Percentiles rank a stretch among this genome's conserved stretches.
These are phyloP conservation scores for Mythimna lalbum DNA, from an alignment of 2,888 invertebrate genomes.

Conservation along the genomic window DNA sequence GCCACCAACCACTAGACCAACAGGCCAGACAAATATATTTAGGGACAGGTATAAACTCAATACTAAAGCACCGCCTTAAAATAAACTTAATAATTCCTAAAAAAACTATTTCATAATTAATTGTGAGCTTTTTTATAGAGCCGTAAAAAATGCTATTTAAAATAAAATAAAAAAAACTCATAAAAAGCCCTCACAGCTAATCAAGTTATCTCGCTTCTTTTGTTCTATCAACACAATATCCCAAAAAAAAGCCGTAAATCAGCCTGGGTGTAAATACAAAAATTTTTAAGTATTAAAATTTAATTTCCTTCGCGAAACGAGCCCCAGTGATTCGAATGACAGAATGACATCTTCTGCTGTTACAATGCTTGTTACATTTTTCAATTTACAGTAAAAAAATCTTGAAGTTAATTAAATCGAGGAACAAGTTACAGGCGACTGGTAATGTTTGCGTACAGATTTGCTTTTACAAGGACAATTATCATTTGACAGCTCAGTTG, in stretches of 20 bases:
- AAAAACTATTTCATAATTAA: no score
- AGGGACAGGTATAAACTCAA: no score
- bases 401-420: slow-evolving; percentile 67
- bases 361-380: slow-evolving; percentile 61
- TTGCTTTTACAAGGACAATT: no score
- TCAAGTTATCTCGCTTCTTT: slow-evolving; percentile 8
- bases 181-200: slow-evolving; percentile 5
- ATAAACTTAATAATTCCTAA: no score
- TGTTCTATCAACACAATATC: slow-evolving; percentile 5
- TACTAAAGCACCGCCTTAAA: no score
- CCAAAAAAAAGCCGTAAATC: slow-evolving; percentile 16
- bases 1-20: no score
- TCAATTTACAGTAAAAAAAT: slow-evolving; percentile 79
- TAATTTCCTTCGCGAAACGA: slow-evolving; percentile 66
- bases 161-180: background rate
- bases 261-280: slow-evolving; percentile 26
- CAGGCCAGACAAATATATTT: no score
- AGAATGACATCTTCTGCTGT: slow-evolving; percentile 43
- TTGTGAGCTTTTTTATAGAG: no score
- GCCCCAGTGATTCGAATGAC: slow-evolving; percentile 46
- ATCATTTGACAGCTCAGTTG: no score
- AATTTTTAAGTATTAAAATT: slow-evolving; percentile 59
- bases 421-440: slow-evolving; percentile 48
- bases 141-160: background rate
- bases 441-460: background rate